Base-by-base conservation (phyloP, 2,797 vertebrate genomes). In the Amniataba percoides region DNA sequence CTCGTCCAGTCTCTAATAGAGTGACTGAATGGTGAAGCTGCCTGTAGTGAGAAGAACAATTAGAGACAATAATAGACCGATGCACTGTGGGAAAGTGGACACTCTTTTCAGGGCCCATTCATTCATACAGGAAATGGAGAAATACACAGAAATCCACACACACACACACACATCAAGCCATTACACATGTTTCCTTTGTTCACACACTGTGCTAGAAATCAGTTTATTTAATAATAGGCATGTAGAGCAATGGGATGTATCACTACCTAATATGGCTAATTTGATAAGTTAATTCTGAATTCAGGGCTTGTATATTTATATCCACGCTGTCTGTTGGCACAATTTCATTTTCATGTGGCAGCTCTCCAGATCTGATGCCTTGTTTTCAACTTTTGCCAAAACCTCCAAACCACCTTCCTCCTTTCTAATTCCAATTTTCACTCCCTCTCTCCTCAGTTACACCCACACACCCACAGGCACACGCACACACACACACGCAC, bases 311-410 rank as follows among this genome's bases (percentile, higher is more conserved):
- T 81, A 12, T 85, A 85, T 92, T 89, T 85, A 74, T 76, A 82
- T 76, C 66, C 63, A 31, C 53, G 9, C 58, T 62, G 67, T 77
- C 19, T 87, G 79, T 86, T 90, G 86, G 80, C 82, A 51, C 53
- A 4, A 2, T 82, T 80, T 84, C 45, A 80, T 57, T 82, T 74
- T 78, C 31, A 68, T 14, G 43, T 90, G 87, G 87, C 80, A 42
- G 80, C 61, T 45, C 53, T 90, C 89, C 92, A 91, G 68, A 91
- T 91, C 82, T 77, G 81, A 91, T 88, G 58, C 64, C 66, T 85
- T 87, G 79, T 89, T 93, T 89, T 92, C 71, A 89, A 88, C 87
- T 88, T 87, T 86, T 90, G 87, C 90, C 88, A 90, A 87, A 88
- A 83, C 86, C 83, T 89, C 85, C 78, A 83, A 89, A 86, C 84